A percentile compares a stretch with the other conserved stretches of the same genome.
These are phyloP conservation scores for Dermochelys coriacea DNA, from an alignment of 2,797 vertebrate species.

Conservation along the genomic window DNA sequence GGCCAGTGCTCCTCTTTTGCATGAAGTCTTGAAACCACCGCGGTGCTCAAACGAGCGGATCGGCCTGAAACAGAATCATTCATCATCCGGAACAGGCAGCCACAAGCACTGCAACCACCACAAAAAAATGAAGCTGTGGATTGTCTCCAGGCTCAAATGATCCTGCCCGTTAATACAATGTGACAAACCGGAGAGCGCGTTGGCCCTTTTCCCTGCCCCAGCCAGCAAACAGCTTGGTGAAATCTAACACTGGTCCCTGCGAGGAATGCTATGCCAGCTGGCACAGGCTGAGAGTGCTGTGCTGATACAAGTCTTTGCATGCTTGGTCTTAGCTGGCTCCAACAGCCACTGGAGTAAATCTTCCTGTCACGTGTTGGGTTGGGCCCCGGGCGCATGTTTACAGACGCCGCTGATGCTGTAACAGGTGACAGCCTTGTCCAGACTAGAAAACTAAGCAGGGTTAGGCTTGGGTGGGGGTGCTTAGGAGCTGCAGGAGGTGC, in stretches of 20 bases:
- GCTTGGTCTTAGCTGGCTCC: background rate
- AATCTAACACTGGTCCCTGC: background rate
- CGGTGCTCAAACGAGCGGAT: conserved; percentile 73
- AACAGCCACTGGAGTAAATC: background rate
- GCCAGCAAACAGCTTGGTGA: fast-evolving
- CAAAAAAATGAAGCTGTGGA: conserved; percentile 53
- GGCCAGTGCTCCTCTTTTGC: conserved; percentile 69
- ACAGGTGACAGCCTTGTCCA: too few species aligned
- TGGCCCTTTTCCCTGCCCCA: background rate
- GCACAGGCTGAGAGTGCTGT: background rate
- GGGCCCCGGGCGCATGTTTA: background rate
- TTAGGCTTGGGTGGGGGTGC: background rate
- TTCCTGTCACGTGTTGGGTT: background rate
- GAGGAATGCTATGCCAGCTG: background rate
- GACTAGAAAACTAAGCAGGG: background rate
- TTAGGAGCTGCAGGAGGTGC: background rate
- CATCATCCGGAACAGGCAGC: conserved; percentile 73
- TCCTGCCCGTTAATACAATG: conserved; percentile 54
- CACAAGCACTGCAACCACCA: conserved; percentile 36
- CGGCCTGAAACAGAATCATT: conserved; percentile 72
- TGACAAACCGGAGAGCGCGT: background rate
- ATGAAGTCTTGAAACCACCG: conserved; percentile 67
- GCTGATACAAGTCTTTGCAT: background rate
- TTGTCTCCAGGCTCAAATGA: conserved; percentile 66
- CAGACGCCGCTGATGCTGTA: background rate